Evolutionary conservation across 2,113 vertebrate genomes (phyloP).

Genomic region (Pterocles burchelli): DNA sequence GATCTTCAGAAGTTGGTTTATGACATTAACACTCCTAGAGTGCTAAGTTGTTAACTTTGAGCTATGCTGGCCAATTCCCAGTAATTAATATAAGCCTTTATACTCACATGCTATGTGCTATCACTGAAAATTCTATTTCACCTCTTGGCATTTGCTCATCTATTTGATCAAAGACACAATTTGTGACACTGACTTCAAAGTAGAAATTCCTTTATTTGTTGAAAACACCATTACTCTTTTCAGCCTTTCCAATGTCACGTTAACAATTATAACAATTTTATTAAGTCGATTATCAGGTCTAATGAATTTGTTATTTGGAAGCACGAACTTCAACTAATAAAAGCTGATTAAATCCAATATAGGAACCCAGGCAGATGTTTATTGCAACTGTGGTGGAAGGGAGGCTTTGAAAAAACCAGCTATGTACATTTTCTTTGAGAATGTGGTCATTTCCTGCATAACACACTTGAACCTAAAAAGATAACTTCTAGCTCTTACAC

Average conservation of each 20-base stretch:
- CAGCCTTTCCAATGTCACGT: neutral
- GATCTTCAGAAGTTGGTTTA: neutral
- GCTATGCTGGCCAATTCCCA: neutral
- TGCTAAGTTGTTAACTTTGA: neutral
- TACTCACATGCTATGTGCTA: neutral
- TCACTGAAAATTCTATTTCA: slow-evolving; percentile 29
- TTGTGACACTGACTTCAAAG: slow-evolving; percentile 67
- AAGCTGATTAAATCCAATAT: neutral
- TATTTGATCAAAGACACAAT: slow-evolving; percentile 68
- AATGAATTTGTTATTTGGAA: neutral
- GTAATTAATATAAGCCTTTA: slow-evolving; percentile 53
- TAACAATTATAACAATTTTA: neutral
- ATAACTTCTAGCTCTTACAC: neutral
- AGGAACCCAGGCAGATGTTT: neutral
- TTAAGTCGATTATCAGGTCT: neutral
- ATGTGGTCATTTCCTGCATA: neutral
- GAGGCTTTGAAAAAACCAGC: neutral
- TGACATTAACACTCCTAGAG: neutral
- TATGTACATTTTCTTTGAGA: neutral
- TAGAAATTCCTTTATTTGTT: neutral
- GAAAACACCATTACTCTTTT: slow-evolving; percentile 29
- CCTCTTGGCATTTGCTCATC: slow-evolving; percentile 45
- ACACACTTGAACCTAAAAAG: neutral
- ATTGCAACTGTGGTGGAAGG: neutral
- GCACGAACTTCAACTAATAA: neutral